phyloP scores from a whole-genome alignment of 2,888 invertebrate species.

The Coecobrya sp. region DNA sequence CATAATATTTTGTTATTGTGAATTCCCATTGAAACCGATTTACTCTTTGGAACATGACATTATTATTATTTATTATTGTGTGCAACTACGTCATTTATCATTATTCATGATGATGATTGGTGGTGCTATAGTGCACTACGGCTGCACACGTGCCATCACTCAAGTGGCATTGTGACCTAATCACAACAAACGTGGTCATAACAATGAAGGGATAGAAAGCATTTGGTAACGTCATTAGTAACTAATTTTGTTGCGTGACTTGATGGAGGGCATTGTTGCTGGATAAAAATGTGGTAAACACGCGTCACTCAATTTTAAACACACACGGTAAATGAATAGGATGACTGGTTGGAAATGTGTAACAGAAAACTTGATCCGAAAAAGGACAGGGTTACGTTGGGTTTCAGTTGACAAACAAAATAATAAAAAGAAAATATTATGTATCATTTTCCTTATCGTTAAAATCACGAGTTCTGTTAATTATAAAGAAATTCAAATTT shows the following conservation, averaged over 20 bases:
- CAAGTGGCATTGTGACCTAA: slow-evolving; percentile 66
- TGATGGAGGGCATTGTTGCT: not conserved
- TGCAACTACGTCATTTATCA: not conserved
- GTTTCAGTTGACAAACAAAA: not conserved
- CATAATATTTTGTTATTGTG: not conserved
- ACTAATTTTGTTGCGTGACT: slow-evolving; percentile 22
- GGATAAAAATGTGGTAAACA: not conserved
- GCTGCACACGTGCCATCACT: slow-evolving; percentile 79
- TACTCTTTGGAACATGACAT: slow-evolving; percentile 5
- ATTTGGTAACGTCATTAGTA: slow-evolving; percentile 66
- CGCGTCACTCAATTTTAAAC: not conserved
- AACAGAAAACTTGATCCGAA: not conserved
- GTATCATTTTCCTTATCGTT: not conserved
- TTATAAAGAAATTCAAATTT: too few relatives aligned
- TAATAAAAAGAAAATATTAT: not conserved
- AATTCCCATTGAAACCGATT: not conserved
- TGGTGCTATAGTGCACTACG: not conserved
- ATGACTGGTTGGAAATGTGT: not conserved
- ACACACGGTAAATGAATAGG: too few relatives aligned
- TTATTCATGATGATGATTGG: slow-evolving; percentile 29
- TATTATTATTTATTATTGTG: slow-evolving; percentile 8
- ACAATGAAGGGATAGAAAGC: not conserved
- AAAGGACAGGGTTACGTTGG: not conserved
- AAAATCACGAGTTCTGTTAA: not conserved
- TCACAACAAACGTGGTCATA: slow-evolving; percentile 75